Percentiles rank a stretch among this genome's conserved stretches.
phyloP scores from a whole-genome alignment of 2,113 vertebrate species.

The Thamnaconus septentrionalis region DNA sequence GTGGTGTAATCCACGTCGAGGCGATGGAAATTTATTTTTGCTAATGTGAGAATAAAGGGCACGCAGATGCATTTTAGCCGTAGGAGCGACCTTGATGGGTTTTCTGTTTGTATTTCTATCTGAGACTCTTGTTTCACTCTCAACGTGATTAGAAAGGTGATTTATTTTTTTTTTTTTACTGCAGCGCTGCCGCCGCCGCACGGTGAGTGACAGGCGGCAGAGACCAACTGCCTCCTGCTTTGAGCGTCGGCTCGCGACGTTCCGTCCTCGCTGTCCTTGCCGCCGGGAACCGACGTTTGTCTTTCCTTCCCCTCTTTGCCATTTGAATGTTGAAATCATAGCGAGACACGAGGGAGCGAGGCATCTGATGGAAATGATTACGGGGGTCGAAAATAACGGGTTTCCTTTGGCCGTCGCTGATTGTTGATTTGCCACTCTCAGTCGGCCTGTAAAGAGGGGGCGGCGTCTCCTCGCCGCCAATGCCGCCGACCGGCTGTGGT shows the following conservation, averaged over 20 bases:
- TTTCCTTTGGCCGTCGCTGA: conserved; percentile 69
- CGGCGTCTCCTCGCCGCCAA: conserved; percentile 50
- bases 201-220: conserved; percentile 22
- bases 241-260: conserved; percentile 10
- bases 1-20: too few species aligned
- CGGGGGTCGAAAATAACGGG: conserved; percentile 77
- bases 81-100: too few species aligned
- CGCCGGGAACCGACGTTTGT: conserved; percentile 31
- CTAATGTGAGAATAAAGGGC: too few species aligned
- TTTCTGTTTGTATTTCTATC: too few species aligned
- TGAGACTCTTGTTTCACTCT: too few species aligned
- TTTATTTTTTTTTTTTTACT: too few species aligned
- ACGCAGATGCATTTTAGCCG: too few species aligned
- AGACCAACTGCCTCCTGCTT: conserved; percentile 5
- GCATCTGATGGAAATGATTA: conserved; percentile 79
- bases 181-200: too few species aligned
- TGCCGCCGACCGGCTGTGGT: conserved; percentile 32
- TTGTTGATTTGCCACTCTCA: conserved; percentile 78
- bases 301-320: conserved; percentile 48
- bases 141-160: too few species aligned
- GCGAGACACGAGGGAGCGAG: conserved; percentile 58
- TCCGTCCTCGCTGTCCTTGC: conserved; percentile 50
- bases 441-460: conserved; percentile 54
- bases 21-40: too few species aligned
- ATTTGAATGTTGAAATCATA: conserved; percentile 67